phyloP scores from a whole-genome alignment of 2,888 invertebrate genomes.

The Tachystola acroxantha region DNA sequence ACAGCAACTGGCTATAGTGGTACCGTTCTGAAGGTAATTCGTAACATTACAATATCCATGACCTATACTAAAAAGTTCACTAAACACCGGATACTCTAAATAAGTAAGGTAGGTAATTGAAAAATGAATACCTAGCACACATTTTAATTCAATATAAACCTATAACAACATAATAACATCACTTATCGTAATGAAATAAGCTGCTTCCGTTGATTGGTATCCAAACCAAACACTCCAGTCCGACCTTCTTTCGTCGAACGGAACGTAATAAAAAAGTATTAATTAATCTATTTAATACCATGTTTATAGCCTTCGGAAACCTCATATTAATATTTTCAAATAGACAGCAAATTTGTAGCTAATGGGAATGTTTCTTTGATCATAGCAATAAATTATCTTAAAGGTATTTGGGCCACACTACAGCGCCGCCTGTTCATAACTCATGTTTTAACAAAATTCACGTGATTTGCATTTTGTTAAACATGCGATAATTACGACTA shows the following conservation, averaged over 20 bases:
- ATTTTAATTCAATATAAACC: not conserved
- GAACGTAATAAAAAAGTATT: not conserved
- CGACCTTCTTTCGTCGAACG: not conserved
- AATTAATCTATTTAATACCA: not conserved
- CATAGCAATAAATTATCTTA: not conserved
- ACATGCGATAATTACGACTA: not conserved
- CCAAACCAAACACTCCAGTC: not conserved
- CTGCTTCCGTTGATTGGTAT: slow-evolving; percentile 2
- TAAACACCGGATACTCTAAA: too few relatives aligned
- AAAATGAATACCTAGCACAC: too few relatives aligned
- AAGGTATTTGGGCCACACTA: too few relatives aligned
- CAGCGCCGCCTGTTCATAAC: not conserved
- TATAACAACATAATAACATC: too few relatives aligned
- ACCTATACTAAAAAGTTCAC: too few relatives aligned
- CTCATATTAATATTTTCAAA: not conserved
- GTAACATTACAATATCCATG: too few relatives aligned
- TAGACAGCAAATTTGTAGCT: not conserved
- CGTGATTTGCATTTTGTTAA: too few relatives aligned
- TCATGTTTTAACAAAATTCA: not conserved
- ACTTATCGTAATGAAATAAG: not conserved
- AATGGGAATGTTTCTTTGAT: too few relatives aligned
- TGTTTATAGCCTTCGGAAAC: slow-evolving; percentile 1
- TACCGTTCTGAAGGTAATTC: too few relatives aligned
- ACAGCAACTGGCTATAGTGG: too few relatives aligned
- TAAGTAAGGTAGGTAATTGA: too few relatives aligned